phyloP scores from a whole-genome alignment of 2,797 vertebrate species.

The Odontamblyopus rebecca region DNA sequence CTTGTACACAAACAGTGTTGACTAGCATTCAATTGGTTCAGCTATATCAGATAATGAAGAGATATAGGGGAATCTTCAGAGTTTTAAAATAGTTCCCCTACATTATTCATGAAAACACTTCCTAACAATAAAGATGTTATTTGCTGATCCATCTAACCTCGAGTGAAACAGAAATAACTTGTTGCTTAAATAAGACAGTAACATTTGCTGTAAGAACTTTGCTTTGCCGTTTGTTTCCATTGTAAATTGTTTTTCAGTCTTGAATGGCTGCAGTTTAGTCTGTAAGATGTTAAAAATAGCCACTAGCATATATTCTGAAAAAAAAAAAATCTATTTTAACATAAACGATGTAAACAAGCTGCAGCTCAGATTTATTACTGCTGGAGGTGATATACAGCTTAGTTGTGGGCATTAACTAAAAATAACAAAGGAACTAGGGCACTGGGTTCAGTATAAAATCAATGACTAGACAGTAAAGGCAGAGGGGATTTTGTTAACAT shows the following conservation, averaged over 20 bases:
- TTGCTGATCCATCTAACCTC: neutral
- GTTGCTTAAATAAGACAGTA: neutral
- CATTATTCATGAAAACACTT: neutral
- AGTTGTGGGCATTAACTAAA: slow-evolving; percentile 15
- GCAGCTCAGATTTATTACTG: slow-evolving; percentile 14
- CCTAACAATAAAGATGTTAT: neutral
- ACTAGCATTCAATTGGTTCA: slow-evolving; percentile 49
- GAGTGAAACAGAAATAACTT: slow-evolving; percentile 7
- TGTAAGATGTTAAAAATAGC: slow-evolving; percentile 37
- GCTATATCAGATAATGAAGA: slow-evolving; percentile 48
- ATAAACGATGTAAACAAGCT: neutral
- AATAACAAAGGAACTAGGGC: slow-evolving; percentile 12
- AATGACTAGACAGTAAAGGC: slow-evolving; percentile 1
- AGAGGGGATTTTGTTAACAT: neutral
- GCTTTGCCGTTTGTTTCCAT: neutral
- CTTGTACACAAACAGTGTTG: slow-evolving; percentile 34
- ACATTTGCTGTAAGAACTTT: neutral
- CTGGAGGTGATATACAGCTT: slow-evolving; percentile 38
- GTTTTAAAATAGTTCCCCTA: slow-evolving; percentile 34
- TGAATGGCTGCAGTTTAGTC: slow-evolving; percentile 23
- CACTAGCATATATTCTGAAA: slow-evolving; percentile 15
- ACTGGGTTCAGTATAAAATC: slow-evolving; percentile 3
- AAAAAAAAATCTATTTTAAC: slow-evolving; percentile 10
- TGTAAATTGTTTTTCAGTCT: slow-evolving; percentile 16
- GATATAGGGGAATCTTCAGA: slow-evolving; percentile 56